Base-by-base conservation (phyloP, 92 coral and sea anemone genomes). In the Phenganax stokvisi region DNA sequence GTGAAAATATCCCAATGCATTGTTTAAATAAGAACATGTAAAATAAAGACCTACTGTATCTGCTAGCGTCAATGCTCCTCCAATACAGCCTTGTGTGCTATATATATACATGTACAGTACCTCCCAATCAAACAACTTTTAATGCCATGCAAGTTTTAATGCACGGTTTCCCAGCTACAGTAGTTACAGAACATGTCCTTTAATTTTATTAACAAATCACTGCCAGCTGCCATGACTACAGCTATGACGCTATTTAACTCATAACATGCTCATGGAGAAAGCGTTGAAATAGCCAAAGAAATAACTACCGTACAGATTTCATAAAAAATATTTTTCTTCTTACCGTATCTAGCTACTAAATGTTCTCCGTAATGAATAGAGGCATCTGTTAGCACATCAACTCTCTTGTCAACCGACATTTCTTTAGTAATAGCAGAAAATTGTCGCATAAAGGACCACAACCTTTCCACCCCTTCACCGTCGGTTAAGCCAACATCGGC, bases 381-480 rank as follows among this genome's bases (percentile, higher is more conserved):
- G 9, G 85, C 83, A 67, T 81, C 85, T 9, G 85, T 85, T 12
- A 81, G 79, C 15, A 85, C 85, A 74, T 85, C 88, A 12, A 2
- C 25, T 60, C 88, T 85, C 54, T 85, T 81, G n/a, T 85, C 82
- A 31, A 63, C 81, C 9, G 80, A 20, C 88, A 85, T 85, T 72
- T 85, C 88, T 71, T 85, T 80, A 16, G 85, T 80, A n/a, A 85
- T 80, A 6, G 73, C 27, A 1, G 84, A 52, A 74, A 80, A 80
- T 73, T 71, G 84, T 17, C 81, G 72, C 57, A 80, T 57, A 72
- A 20, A 72, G 0, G 88, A 61, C 88, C 88, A 85, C 29, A 85
- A 85, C 15, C 85, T 7, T 61, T 72, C 84, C 0, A 80, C 88
- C 17, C 88, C 88, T 80, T 85, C 85, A 16, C 85, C 88, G 74